Evolutionary conservation across 2,888 invertebrate genomes (phyloP), one percentile per base, ranked within the genome.

Genomic region (Eilema caniola): DNA sequence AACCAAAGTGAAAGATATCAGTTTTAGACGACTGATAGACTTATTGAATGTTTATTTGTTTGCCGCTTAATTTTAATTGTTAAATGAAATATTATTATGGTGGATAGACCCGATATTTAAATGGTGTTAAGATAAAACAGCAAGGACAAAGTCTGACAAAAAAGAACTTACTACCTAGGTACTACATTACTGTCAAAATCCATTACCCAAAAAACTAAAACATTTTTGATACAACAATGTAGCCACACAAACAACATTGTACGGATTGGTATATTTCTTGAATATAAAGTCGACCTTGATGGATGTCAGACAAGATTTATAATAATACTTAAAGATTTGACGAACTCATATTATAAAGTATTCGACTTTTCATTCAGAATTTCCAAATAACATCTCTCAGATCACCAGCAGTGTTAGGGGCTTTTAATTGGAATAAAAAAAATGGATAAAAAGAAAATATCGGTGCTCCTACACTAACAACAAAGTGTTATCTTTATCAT

Each of bases 231-330:
- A 33, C 37, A 14, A 41, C n/a, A 47, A 41, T 63, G 63, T 16
- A 41, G 41, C 41, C 16, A 61, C n/a, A n/a, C 31, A 62, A 53
- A 31, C n/a, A 41, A 66, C 33, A 63, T 59, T 28, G 23, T 69
- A 53, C 24, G 53, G 47, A 67, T 60, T 53, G 24, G 57, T 23
- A 31, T 61, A 71, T 64, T 67, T 71, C n/a, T 63, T 53, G 61
- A 71, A 71, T 67, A 71, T 33, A 71, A 63, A 74, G 60, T 69
- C 11, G 72, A 33, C 75, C 76, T 76, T 80, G 79, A 75, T 77
- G 64, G 25, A 66, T 65, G 71, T 71, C 61, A 73, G 11, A 23
- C 70, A 67, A 69, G 61, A 72, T 69, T 71, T 67, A n/a, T n/a
- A 67, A 71, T 61, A 28, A 60, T 53, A 66, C 65, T 53, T 41